phyloP scores from a whole-genome alignment of 2,113 vertebrate species.

The Pygathrix nemaeus region DNA sequence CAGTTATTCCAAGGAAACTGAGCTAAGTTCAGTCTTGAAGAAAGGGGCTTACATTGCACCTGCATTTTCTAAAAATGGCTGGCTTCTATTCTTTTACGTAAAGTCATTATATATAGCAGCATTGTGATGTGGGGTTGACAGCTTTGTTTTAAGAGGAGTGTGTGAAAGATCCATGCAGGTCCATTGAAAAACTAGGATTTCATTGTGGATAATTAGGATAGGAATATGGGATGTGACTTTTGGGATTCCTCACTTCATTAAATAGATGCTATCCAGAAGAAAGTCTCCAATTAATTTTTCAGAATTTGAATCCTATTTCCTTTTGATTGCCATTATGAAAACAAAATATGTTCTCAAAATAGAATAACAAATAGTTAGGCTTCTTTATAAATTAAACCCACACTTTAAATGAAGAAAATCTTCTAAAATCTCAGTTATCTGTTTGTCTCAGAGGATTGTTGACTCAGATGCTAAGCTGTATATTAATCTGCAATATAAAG shows the following conservation, averaged over 20 bases:
- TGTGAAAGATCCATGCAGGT: slow-evolving; percentile 75
- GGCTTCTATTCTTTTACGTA: slow-evolving; percentile 86
- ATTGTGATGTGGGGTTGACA: slow-evolving; percentile 81
- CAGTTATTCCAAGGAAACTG: slow-evolving; percentile 89
- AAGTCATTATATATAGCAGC: slow-evolving; percentile 89
- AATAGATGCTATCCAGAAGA: background rate
- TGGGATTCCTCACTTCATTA: background rate
- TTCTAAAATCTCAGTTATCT: background rate
- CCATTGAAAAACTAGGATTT: background rate
- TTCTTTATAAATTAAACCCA: background rate
- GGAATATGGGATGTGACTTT: too few relatives aligned
- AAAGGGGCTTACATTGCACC: slow-evolving; percentile 86
- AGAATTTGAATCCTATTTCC: slow-evolving; percentile 7
- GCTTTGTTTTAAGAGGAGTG: slow-evolving; percentile 79
- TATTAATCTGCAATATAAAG: background rate
- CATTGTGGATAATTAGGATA: background rate
- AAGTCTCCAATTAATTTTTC: background rate
- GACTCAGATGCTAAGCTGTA: background rate
- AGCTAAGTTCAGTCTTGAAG: slow-evolving; percentile 86
- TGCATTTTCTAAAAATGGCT: slow-evolving; percentile 89
- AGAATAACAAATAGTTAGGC: background rate
- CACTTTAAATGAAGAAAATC: background rate
- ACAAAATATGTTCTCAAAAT: background rate
- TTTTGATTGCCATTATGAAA: background rate
- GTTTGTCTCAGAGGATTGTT: background rate